Evolutionary conservation across 2,888 invertebrate genomes (phyloP).

Genomic region (Dolomedes plantarius): DNA sequence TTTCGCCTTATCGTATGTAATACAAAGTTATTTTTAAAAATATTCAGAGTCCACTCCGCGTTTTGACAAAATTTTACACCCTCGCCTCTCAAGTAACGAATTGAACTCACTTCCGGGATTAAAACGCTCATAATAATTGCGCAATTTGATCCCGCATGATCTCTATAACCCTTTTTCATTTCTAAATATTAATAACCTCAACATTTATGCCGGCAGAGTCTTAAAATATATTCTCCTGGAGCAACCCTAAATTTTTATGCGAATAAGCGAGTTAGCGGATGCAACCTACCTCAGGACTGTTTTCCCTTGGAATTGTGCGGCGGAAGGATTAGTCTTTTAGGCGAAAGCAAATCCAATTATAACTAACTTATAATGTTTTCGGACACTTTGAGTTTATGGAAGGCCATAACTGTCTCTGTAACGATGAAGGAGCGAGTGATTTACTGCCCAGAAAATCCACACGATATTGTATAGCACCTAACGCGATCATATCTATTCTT

Average conservation of each 20-base stretch:
- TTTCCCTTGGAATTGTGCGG: neutral
- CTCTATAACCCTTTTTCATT: neutral
- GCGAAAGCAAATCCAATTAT: neutral
- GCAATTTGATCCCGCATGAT: no score
- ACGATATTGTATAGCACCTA: neutral
- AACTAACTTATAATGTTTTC: constrained; percentile 6
- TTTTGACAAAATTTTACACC: no score
- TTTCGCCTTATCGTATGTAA: no score
- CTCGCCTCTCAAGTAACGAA: no score
- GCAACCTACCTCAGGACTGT: neutral
- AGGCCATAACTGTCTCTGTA: neutral
- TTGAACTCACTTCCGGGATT: no score
- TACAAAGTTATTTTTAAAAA: no score
- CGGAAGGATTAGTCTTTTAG: neutral
- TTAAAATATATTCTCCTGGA: neutral
- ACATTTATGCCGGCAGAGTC: neutral
- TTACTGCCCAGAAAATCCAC: neutral
- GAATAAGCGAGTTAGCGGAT: neutral
- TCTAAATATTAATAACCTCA: neutral
- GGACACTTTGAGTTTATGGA: constrained; percentile 7
- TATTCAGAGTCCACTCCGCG: no score
- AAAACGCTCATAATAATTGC: no score
- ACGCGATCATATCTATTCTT: neutral
- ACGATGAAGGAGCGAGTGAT: neutral
- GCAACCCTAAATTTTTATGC: neutral